phyloP scores from a whole-genome alignment of 2,888 invertebrate genomes.

The Euzophera pinguis region DNA sequence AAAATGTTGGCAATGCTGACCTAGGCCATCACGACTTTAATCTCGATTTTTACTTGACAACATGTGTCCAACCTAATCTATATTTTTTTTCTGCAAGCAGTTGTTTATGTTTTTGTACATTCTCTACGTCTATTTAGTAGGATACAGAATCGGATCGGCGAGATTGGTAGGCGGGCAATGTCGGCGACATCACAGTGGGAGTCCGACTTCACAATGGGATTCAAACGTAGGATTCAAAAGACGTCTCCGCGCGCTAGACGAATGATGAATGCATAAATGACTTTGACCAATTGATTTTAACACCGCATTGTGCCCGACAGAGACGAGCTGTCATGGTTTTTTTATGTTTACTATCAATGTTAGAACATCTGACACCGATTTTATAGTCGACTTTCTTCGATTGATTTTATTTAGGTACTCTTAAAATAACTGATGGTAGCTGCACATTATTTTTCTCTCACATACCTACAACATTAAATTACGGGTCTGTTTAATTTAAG shows the following conservation, averaged over 20 bases:
- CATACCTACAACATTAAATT: conserved; percentile 17
- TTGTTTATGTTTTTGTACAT: conserved; percentile 26
- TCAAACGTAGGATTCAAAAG: conserved; percentile 33
- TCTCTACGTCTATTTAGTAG: conserved; percentile 24
- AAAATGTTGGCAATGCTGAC: conserved; percentile 60
- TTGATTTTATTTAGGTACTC: too few species aligned
- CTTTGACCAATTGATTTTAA: conserved; percentile 75
- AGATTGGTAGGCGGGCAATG: conserved; percentile 46
- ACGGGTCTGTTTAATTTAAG: conserved; percentile 41
- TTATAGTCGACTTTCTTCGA: conserved; percentile 17
- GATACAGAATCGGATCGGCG: conserved; percentile 29
- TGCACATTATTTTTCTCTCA: background rate
- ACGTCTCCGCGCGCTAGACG: conserved; percentile 43
- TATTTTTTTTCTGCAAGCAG: conserved; percentile 20
- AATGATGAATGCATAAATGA: conserved; percentile 59
- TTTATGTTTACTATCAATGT: conserved; percentile 40
- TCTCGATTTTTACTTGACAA: conserved; percentile 29
- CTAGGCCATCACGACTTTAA: conserved; percentile 47
- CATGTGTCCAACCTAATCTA: conserved; percentile 31
- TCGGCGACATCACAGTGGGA: conserved; percentile 62
- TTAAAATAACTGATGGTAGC: too few species aligned
- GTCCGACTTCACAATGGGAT: conserved; percentile 54
- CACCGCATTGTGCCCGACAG: conserved; percentile 50
- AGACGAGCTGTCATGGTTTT: conserved; percentile 39
- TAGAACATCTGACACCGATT: conserved; percentile 32